Evolutionary conservation across 2,113 vertebrate genomes (phyloP), one percentile per base, ranked within the genome.

Genomic region (Eidolon helvum): DNA sequence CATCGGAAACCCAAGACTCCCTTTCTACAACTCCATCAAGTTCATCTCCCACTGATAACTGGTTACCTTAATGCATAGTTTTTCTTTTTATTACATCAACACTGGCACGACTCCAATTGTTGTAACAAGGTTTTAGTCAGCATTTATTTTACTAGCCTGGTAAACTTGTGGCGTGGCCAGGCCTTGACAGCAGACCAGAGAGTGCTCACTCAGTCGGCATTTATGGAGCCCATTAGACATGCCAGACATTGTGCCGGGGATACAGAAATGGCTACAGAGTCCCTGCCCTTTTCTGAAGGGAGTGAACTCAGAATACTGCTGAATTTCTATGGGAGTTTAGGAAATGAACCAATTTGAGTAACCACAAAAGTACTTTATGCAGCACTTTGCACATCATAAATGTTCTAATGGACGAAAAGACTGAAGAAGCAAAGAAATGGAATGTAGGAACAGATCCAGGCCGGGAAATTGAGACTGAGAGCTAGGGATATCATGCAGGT

Each of bases 141-240:
- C 24, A 15, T 55, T 30, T 75, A 21, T 72, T 61, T 82, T 33
- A 5, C 43, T 30, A 18, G 33, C 24, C 57, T 33, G 16, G 57
- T 6, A 43, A 57, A 19, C 7, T 0, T 4, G 10, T 19, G 61
- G 48, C 7, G 12, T 10, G 10, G 15, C 28, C n/a, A 18, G 35
- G 33, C 40, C 43, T 14, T 66, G 91, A 71, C 3, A 8, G 45
- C 30, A 0, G 28, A 38, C 43, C 1, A 12, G 57, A 35, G 12
- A 18, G 50, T 8, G 0, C 3, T 12, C 15, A 66, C 11, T 24
- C 79, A 16, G 55, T n/a, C 38, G 86, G 59, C 12, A 1, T 61
- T 50, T n/a, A 1, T 0, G 0, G 38, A 21, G n/a, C 55, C 45
- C 75, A 0, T 16, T 12, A 0, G 10, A 35, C 7, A 28, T 48